phyloP scores from a whole-genome alignment of 2,113 vertebrate genomes.

The Platysternon megacephalum region DNA sequence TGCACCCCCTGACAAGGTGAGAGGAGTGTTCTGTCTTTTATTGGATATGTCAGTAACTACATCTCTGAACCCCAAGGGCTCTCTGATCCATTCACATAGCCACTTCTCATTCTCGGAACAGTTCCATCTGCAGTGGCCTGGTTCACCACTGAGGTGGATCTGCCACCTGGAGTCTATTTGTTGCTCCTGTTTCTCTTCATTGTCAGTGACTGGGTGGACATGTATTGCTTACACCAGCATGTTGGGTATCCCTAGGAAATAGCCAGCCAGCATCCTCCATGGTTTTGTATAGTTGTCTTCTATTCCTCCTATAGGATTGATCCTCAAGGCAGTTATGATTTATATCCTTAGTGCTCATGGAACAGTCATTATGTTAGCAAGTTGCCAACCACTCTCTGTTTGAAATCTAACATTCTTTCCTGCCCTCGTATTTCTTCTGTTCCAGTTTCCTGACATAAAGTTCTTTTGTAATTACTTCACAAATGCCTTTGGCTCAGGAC shows the following conservation, averaged over 20 bases:
- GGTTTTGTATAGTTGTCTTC: not conserved
- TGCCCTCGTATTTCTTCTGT: not conserved
- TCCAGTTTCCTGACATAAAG: not conserved
- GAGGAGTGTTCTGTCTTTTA: not conserved
- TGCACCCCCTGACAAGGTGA: not conserved
- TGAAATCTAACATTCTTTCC: not conserved
- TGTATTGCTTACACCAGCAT: not conserved
- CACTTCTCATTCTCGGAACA: not conserved
- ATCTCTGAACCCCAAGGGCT: not conserved
- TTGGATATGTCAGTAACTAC: not conserved
- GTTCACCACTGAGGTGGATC: not conserved
- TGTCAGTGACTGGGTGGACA: not conserved
- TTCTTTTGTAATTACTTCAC: not conserved
- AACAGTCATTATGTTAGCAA: not conserved
- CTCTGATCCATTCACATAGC: not conserved
- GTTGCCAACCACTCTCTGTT: not conserved
- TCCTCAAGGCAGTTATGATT: not conserved
- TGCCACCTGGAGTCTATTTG: not conserved
- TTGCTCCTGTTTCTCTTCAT: not conserved
- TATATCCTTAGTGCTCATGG: not conserved
- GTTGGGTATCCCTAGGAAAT: not conserved
- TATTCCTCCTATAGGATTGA: not conserved
- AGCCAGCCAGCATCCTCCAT: not conserved
- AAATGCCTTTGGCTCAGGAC: not conserved
- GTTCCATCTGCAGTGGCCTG: fast-evolving